Percentiles rank a stretch among this genome's conserved stretches.
These are phyloP conservation scores for Drosophila persimilis DNA, from an alignment of 1,140 invertebrate species.

Conservation along the genomic window DNA sequence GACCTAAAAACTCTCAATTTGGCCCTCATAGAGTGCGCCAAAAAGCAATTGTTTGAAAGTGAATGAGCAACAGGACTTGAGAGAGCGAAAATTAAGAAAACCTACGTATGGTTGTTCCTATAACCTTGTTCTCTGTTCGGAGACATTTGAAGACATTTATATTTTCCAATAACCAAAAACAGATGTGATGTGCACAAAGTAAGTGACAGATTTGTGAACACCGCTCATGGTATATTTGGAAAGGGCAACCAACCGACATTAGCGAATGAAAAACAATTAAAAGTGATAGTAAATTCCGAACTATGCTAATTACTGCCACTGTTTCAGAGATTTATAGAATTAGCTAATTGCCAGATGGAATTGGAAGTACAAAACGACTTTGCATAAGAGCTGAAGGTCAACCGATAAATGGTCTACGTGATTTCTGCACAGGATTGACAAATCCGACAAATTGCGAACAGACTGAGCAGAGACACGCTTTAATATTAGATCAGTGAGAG, in stretches of 20 bases:
- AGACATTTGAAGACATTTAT: too few relatives aligned
- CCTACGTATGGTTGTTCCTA: too few relatives aligned
- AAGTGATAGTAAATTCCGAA: conserved; percentile 69
- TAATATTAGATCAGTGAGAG: conserved; percentile 17
- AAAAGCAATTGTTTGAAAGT: too few relatives aligned
- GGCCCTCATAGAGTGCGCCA: too few relatives aligned
- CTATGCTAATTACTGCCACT: conserved; percentile 69
- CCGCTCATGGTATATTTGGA: conserved; percentile 47
- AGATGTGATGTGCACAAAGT: background rate
- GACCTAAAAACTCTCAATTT: too few relatives aligned
- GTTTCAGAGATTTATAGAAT: conserved; percentile 53
- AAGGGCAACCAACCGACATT: conserved; percentile 39
- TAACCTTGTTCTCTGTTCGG: too few relatives aligned
- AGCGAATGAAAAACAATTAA: conserved; percentile 64
- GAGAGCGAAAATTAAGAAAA: too few relatives aligned
- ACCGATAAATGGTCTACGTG: conserved; percentile 26
- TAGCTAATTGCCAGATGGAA: conserved; percentile 64
- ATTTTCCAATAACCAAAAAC: too few relatives aligned
- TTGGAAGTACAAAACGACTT: conserved; percentile 59
- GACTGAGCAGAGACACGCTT: conserved; percentile 30
- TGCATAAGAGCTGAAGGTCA: conserved; percentile 57
- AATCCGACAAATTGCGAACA: conserved; percentile 27
- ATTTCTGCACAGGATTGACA: conserved; percentile 43
- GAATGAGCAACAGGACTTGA: too few relatives aligned
- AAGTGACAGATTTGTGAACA: conserved; percentile 8